A percentile compares a stretch with the other conserved stretches of the same genome.
These are phyloP conservation scores for Phainopepla nitens DNA, from an alignment of 2,113 vertebrate genomes.

Conservation along the genomic window DNA sequence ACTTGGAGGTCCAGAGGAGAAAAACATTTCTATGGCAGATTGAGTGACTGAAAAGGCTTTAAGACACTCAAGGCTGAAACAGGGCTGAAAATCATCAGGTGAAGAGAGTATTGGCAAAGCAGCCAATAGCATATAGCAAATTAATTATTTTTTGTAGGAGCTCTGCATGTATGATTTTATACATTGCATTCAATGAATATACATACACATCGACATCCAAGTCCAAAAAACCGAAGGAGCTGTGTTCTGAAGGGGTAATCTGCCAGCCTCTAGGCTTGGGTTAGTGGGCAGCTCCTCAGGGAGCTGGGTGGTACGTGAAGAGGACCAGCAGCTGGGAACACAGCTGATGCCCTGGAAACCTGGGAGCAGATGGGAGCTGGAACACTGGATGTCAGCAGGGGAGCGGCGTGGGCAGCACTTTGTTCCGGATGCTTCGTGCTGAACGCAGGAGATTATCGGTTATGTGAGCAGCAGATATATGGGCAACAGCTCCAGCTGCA, in stretches of 20 bases:
- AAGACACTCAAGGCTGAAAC: not conserved
- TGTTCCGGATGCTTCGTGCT: not conserved
- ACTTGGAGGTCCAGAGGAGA: not conserved
- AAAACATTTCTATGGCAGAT: not conserved
- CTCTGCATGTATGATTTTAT: not conserved
- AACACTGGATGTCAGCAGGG: not conserved
- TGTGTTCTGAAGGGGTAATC: not conserved
- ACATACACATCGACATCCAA: not conserved
- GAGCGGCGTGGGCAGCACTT: not conserved
- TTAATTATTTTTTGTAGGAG: not conserved
- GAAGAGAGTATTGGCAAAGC: not conserved
- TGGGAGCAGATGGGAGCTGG: not conserved
- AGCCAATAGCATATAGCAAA: not conserved
- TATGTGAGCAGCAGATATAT: not conserved
- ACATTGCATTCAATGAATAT: not conserved
- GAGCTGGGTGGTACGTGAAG: fast-evolving
- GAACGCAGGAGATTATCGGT: not conserved
- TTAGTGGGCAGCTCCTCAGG: not conserved
- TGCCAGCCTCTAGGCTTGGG: not conserved
- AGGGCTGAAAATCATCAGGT: not conserved
- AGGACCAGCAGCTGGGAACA: not conserved
- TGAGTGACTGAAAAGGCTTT: not conserved
- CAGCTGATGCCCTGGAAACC: slow-evolving; percentile 1
- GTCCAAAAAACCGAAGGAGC: not conserved
- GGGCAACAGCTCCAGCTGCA: not conserved